Evolutionary conservation across 1,140 invertebrate species (phyloP), one percentile per base, ranked within the genome.

Genomic region (Prorops nasuta): DNA sequence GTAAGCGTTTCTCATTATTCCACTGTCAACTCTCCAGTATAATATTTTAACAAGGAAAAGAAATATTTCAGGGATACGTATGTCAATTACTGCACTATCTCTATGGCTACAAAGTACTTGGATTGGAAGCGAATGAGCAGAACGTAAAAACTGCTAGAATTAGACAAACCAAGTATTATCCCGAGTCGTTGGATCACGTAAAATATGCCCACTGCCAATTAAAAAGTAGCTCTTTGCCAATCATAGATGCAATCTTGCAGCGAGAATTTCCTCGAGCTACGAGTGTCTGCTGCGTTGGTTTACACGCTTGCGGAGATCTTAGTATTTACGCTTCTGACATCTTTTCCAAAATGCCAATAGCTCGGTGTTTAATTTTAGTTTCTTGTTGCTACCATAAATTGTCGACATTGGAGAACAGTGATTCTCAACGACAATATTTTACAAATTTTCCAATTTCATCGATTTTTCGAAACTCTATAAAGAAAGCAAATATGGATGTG

Each of bases 341-440:
- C 57, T 94, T 90, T 77, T 57, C 82, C 12, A 73, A 82, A 55
- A 82, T 87, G 71, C 63, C 78, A 18, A 60, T 74, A 20, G 84
- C 84, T 3, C 76, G 77, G 40, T 71, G 80, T 15, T 59, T 92
- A 10, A 80, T 87, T 34, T 81, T 92, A 28, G 85, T 93, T 71
- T 86, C 90, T 4, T 95, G 92, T 64, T 95, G 92, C 60, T 94
- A 94, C 64, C 91, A 94, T 72, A 90, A 89, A 70, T 76, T 91
- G 47, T 59, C 61, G 1, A 41, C 67, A 8, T 38, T 44, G 12
- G 43, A 63, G 31, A 58, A n/a, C 18, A 31, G 20, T n/a, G 32
- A 61, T 44, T 17, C 51, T 3, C 35, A 58, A 28, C 62, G 63
- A 28, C 61, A 71, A 68, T 66, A 68, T 55, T 85, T 86, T 64